A percentile compares a stretch with the other conserved stretches of the same genome.
phyloP scores from a whole-genome alignment of 64 coral and sea anemone species.

The Pachyseris speciosa region DNA sequence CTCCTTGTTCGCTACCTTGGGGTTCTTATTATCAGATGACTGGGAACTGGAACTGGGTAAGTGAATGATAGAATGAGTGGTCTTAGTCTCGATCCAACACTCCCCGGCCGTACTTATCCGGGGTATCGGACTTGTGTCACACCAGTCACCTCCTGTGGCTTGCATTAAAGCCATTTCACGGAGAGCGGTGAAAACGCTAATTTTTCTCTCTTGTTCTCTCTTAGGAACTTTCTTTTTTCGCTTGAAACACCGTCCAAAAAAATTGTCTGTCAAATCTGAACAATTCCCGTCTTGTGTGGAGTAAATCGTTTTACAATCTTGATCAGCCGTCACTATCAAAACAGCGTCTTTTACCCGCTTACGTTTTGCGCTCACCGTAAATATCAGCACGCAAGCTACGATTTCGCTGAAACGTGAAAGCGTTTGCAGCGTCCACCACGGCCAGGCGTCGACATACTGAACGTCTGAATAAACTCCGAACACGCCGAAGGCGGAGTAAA shows the following conservation, averaged over 20 bases:
- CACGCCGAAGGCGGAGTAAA: constrained; percentile 83
- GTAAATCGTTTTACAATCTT: not conserved
- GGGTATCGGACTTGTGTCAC: not conserved
- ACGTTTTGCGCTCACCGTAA: constrained; percentile 83
- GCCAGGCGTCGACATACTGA: constrained; percentile 71
- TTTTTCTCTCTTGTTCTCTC: not conserved
- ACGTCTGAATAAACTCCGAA: constrained; percentile 86
- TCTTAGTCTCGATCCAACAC: not conserved
- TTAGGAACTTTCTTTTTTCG: not conserved
- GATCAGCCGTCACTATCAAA: not conserved
- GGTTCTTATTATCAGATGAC: not conserved
- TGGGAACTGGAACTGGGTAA: not conserved
- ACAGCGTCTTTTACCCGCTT: constrained; percentile 28
- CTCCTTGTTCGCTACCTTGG: not conserved
- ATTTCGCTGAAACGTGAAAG: constrained; percentile 65
- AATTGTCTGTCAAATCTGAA: not conserved
- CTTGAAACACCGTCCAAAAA: not conserved
- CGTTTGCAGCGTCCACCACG: constrained; percentile 76
- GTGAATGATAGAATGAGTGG: not conserved
- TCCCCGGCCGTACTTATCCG: not conserved
- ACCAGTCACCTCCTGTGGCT: not conserved
- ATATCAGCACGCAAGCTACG: constrained; percentile 60
- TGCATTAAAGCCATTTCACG: constrained; percentile 18
- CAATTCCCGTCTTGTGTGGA: not conserved
- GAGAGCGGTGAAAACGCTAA: constrained; percentile 6